Evolutionary conservation across 2,113 vertebrate species (phyloP).

Genomic region (Turdus rufiventris): DNA sequence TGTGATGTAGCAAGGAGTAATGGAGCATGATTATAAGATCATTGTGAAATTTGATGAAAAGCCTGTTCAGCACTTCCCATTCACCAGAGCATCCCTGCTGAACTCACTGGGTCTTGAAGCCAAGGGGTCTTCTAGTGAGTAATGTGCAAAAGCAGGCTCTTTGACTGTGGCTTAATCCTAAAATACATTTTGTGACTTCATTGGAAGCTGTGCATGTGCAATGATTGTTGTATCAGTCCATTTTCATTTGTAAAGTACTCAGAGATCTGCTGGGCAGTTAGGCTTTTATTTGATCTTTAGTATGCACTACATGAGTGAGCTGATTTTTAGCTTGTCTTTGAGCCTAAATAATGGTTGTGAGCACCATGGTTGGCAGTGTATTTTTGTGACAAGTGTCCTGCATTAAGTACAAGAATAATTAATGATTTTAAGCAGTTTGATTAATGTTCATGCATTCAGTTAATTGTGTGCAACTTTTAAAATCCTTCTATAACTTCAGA

Average conservation of each 20-base stretch:
- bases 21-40: conserved; percentile 1
- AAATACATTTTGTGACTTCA: conserved; percentile 5
- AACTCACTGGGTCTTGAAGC: background rate
- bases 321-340: conserved; percentile 8
- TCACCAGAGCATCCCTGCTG: conserved; percentile 20
- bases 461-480: background rate
- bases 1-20: conserved; percentile 1
- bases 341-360: background rate
- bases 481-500: background rate
- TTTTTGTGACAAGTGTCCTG: background rate
- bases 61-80: conserved; percentile 14
- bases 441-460: background rate
- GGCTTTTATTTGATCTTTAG: background rate
- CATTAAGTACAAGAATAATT: background rate
- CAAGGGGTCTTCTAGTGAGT: conserved; percentile 13
- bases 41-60: conserved; percentile 10
- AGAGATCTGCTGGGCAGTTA: background rate
- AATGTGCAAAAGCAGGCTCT: conserved; percentile 27
- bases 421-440: background rate
- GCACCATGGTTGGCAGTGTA: background rate
- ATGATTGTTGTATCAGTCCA: background rate
- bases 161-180: background rate
- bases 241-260: conserved; percentile 17
- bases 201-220: conserved; percentile 28
- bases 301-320: background rate